Evolutionary conservation across 2,113 vertebrate species (phyloP).

Genomic region (Promerops cafer): DNA sequence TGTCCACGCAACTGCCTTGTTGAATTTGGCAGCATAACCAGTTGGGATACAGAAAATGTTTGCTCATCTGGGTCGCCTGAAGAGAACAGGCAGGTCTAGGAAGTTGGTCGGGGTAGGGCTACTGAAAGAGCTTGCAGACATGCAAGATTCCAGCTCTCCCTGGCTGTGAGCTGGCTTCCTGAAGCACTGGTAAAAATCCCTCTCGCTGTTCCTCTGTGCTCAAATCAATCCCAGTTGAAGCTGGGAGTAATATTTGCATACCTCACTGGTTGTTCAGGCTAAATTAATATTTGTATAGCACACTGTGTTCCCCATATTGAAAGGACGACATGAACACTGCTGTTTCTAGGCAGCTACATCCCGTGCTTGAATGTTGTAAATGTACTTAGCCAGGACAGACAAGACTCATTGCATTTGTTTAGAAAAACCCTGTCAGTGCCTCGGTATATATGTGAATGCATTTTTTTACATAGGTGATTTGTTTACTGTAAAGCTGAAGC

Average conservation of each 20-base stretch:
- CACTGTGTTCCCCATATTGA: neutral
- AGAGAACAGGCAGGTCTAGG: neutral
- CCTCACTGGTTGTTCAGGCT: conserved; percentile 26
- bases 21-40: neutral
- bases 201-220: neutral
- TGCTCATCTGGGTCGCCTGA: neutral
- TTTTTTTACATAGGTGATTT: neutral
- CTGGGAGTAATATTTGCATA: conserved; percentile 30
- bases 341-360: conserved; percentile 29
- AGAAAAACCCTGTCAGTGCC: neutral
- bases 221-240: neutral
- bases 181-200: neutral
- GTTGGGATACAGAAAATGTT: neutral
- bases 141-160: neutral
- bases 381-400: neutral
- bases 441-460: neutral
- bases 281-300: conserved; percentile 53
- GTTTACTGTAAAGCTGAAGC: neutral
- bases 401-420: neutral
- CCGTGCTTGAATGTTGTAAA: neutral
- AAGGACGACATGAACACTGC: neutral
- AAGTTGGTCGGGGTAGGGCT: neutral
- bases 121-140: neutral
- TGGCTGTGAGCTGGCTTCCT: neutral
- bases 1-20: neutral